A percentile compares a stretch with the other conserved stretches of the same genome.
Evolutionary conservation across 2,113 vertebrate species (phyloP).

Genomic region (Quiscalus mexicanus): DNA sequence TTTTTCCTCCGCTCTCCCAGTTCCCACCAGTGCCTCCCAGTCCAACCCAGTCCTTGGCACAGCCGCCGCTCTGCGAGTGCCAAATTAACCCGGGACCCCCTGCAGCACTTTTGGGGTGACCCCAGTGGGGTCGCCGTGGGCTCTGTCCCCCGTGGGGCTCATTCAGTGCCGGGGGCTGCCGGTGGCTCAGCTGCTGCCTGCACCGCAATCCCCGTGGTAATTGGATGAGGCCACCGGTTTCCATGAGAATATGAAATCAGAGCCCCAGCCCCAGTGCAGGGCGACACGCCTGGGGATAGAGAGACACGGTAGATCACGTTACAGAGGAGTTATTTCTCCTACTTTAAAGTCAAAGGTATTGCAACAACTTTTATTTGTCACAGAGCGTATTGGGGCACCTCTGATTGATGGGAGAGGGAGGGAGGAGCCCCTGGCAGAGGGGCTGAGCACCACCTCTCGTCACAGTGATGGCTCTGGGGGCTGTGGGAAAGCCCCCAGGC

Average conservation of each 20-base stretch:
- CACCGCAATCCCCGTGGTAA: constrained; percentile 74
- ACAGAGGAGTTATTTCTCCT: constrained; percentile 23
- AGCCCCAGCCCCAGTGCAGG: constrained; percentile 46
- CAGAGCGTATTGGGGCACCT: neutral
- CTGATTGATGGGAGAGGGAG: neutral
- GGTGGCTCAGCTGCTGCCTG: constrained; percentile 63
- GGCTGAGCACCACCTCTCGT: neutral
- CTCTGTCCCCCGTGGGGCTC: neutral
- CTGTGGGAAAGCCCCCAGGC: neutral
- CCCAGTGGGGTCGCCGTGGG: neutral
- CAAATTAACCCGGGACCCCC: neutral
- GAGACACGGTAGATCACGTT: constrained; percentile 51
- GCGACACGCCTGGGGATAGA: constrained; percentile 48
- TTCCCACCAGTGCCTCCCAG: neutral
- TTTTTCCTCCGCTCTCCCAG: neutral
- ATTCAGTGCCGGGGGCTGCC: neutral
- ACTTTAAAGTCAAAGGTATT: constrained; percentile 44
- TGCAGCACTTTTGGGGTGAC: neutral
- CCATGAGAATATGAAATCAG: constrained; percentile 71
- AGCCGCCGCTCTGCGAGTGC: neutral
- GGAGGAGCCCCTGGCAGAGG: neutral
- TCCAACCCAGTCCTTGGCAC: neutral
- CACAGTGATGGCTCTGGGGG: neutral
- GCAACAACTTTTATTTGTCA: constrained; percentile 35
- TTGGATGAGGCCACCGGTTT: constrained; percentile 76